phyloP scores from a whole-genome alignment of 2,113 vertebrate species.

The Rousettus leschenaultii region DNA sequence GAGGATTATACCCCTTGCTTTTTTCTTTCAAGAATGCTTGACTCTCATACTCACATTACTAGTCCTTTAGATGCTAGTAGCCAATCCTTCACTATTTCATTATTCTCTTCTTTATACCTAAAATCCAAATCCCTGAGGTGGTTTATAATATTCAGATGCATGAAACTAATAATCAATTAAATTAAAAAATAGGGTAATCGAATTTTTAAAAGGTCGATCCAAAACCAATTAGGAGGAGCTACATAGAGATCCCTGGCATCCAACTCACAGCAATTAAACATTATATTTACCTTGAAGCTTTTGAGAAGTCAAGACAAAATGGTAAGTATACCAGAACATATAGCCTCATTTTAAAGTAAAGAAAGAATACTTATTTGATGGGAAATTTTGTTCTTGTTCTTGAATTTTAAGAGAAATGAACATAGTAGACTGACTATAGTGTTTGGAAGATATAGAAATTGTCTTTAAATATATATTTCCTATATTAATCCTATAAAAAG shows the following conservation, averaged over 20 bases:
- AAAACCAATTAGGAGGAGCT: slow-evolving; percentile 39
- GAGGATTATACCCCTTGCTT: not conserved
- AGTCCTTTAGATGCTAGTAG: not conserved
- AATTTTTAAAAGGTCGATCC: slow-evolving; percentile 15
- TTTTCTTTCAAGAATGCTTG: slow-evolving; percentile 25
- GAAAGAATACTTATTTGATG: not conserved
- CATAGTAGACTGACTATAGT: not conserved
- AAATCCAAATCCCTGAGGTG: not conserved
- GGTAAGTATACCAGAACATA: not conserved
- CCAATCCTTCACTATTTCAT: not conserved
- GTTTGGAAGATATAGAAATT: not conserved
- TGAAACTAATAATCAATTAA: not conserved
- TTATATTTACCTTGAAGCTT: slow-evolving; percentile 34
- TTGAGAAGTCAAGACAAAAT: slow-evolving; percentile 18
- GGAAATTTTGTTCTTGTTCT: not conserved
- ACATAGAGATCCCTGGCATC: slow-evolving; percentile 8
- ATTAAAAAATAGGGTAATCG: not conserved
- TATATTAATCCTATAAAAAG: not conserved
- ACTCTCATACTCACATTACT: not conserved
- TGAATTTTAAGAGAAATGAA: slow-evolving; percentile 31
- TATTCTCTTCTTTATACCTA: not conserved
- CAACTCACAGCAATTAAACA: slow-evolving; percentile 25
- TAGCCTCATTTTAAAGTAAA: slow-evolving; percentile 7
- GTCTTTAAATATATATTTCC: not conserved
- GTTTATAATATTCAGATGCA: slow-evolving; percentile 9